Evolutionary conservation across 2,888 invertebrate genomes (phyloP).

Genomic region (Macaria liturata): DNA sequence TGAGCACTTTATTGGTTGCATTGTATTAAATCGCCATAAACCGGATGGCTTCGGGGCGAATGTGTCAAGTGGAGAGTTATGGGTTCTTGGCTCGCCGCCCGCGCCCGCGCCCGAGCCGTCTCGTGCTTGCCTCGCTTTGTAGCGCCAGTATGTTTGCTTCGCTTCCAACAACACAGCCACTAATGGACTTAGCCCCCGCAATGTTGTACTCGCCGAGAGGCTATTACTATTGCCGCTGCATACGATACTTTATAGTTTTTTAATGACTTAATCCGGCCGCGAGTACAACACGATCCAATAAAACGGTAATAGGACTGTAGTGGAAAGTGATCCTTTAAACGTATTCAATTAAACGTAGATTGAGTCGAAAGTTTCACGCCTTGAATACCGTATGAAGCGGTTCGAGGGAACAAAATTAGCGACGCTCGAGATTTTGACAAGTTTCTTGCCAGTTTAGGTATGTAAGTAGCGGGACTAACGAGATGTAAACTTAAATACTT

Average conservation of each 20-base stretch:
- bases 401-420: conserved; percentile 16
- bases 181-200: conserved; percentile 40
- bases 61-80: conserved; percentile 50
- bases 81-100: conserved; percentile 56
- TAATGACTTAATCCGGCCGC: conserved; percentile 22
- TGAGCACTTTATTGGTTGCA: conserved; percentile 45
- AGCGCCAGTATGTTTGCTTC: conserved; percentile 52
- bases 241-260: conserved; percentile 24
- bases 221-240: conserved; percentile 20
- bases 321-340: conserved; percentile 14
- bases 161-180: conserved; percentile 41
- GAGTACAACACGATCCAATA: conserved; percentile 27
- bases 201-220: conserved; percentile 29
- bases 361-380: conserved; percentile 11
- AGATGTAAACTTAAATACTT: conserved; percentile 55
- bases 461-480: conserved; percentile 46
- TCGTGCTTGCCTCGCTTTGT: conserved; percentile 43
- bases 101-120: conserved; percentile 29
- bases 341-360: conserved; percentile 17
- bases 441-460: conserved; percentile 22
- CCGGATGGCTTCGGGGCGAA: conserved; percentile 39
- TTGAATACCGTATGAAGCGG: conserved; percentile 12
- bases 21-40: conserved; percentile 51
- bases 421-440: conserved; percentile 21
- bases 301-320: conserved; percentile 17